These are phyloP conservation scores for Crenichthys baileyi DNA, from an alignment of 2,797 vertebrate genomes.

Conservation along the genomic window DNA sequence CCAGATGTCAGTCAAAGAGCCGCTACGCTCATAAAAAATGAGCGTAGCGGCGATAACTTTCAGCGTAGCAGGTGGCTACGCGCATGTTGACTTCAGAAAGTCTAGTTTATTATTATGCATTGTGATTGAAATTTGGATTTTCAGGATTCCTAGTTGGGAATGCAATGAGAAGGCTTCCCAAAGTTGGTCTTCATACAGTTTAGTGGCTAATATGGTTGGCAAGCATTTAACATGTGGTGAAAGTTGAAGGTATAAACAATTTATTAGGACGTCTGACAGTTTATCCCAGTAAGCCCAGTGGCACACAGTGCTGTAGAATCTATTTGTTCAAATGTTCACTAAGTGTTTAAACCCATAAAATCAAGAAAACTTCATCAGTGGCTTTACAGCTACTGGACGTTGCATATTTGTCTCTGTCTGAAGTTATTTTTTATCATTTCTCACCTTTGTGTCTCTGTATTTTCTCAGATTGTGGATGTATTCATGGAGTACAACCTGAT, in stretches of 20 bases:
- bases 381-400: neutral
- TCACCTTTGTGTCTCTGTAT: constrained; percentile 22
- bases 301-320: neutral
- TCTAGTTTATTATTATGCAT: too few relatives aligned
- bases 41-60: too few relatives aligned
- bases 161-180: neutral
- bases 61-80: too few relatives aligned
- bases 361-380: neutral
- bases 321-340: neutral
- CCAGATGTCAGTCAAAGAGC: too few relatives aligned
- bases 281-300: neutral
- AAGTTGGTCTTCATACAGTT: neutral
- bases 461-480: constrained; percentile 92
- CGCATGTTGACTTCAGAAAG: too few relatives aligned
- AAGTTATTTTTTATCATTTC: neutral
- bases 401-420: neutral
- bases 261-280: neutral
- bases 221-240: neutral
- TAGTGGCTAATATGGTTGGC: neutral
- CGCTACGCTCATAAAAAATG: too few relatives aligned
- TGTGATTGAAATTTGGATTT: neutral
- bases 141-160: neutral
- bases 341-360: neutral
- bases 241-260: neutral
- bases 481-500: constrained; percentile 99